Evolutionary conservation across 2,888 invertebrate species (phyloP).

Genomic region (Helicoverpa assulta): DNA sequence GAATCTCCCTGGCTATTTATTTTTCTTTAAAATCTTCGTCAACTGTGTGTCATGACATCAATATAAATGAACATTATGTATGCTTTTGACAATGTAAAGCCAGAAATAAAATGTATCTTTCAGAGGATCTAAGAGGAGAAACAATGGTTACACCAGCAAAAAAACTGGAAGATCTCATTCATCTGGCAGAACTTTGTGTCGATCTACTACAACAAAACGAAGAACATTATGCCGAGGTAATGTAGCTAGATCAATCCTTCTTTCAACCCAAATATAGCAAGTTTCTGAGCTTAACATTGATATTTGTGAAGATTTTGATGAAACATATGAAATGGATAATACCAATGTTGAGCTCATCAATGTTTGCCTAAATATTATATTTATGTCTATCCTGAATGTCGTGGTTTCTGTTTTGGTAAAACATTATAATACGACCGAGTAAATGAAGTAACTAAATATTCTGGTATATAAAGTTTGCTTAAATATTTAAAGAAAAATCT

Average conservation of each 20-base stretch:
- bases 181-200: constrained; percentile 99
- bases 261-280: constrained; percentile 41
- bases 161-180: constrained; percentile 98
- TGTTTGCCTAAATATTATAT: constrained; percentile 68
- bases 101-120: constrained; percentile 24
- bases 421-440: constrained; percentile 66
- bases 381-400: constrained; percentile 79
- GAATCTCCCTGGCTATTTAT: not conserved
- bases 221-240: constrained; percentile 99
- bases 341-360: constrained; percentile 66
- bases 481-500: no score
- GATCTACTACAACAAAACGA: constrained; percentile 99
- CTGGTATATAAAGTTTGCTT: no score
- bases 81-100: not conserved
- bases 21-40: no score
- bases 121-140: constrained; percentile 96
- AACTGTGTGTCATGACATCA: no score
- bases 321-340: not conserved
- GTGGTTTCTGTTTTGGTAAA: constrained; percentile 77
- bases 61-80: no score
- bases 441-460: no score
- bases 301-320: constrained; percentile 8
- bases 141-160: constrained; percentile 95
- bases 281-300: constrained; percentile 65
- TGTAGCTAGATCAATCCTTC: constrained; percentile 37